A percentile compares a stretch with the other conserved stretches of the same genome.
phyloP scores from a whole-genome alignment of 2,888 invertebrate species.

The Agrotis clavis region DNA sequence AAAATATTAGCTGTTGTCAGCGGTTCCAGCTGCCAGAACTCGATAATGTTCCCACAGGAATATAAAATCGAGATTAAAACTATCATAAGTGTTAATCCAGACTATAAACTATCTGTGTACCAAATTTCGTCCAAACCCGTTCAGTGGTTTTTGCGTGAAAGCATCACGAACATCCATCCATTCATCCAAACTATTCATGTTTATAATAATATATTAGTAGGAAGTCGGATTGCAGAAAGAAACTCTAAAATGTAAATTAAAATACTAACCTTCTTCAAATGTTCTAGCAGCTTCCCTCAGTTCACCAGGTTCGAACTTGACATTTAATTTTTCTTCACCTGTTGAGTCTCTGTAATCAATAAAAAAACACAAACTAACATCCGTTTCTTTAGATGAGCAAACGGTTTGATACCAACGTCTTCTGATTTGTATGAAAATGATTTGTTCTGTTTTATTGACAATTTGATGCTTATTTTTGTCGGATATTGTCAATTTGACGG shows the following conservation, averaged over 20 bases:
- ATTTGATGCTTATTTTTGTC: constrained; percentile 1
- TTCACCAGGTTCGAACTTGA: constrained; percentile 93
- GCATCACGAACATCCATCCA: too few species aligned
- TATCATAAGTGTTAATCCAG: too few species aligned
- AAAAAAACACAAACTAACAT: not conserved
- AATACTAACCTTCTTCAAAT: constrained; percentile 93
- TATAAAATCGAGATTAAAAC: too few species aligned
- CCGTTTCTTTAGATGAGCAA: not conserved
- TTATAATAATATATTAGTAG: too few species aligned
- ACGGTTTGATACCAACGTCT: not conserved
- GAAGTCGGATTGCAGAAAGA: too few species aligned
- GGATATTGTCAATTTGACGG: constrained; percentile 13
- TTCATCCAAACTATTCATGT: too few species aligned
- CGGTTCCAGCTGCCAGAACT: too few species aligned
- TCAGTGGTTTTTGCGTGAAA: too few species aligned
- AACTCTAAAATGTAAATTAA: not conserved
- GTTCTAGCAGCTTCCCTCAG: constrained; percentile 93
- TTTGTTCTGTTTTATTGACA: constrained; percentile 1
- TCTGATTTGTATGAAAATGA: not conserved
- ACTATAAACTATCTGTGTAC: too few species aligned
- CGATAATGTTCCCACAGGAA: too few species aligned
- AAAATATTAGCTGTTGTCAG: too few species aligned
- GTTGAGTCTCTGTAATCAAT: constrained; percentile 78
- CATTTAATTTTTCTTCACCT: constrained; percentile 91
- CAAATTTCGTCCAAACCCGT: too few species aligned